Evolutionary conservation across 2,888 invertebrate genomes (phyloP).

Genomic region (Cordylochernes scorpioides): DNA sequence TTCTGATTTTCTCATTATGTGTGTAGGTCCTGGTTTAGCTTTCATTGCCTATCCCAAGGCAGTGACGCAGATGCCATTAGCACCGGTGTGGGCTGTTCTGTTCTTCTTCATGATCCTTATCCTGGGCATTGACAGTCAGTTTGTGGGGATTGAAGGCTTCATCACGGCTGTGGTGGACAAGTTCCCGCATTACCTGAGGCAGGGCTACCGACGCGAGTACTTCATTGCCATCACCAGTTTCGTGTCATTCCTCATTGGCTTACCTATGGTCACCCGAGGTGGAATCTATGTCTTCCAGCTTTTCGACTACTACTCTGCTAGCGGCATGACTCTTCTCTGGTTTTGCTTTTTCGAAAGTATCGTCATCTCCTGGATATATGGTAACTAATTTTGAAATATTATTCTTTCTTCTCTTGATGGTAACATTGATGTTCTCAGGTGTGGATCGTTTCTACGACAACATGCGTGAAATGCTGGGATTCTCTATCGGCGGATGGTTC

Average conservation of each 20-base stretch:
- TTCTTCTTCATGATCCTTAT: slow-evolving; percentile 39
- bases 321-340: slow-evolving; percentile 32
- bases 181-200: slow-evolving; percentile 27
- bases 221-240: slow-evolving; percentile 29
- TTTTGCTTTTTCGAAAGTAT: slow-evolving; percentile 42
- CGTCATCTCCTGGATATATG: slow-evolving; percentile 53
- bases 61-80: slow-evolving; percentile 31
- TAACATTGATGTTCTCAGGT: no score
- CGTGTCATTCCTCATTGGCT: slow-evolving; percentile 30
- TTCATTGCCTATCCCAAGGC: slow-evolving; percentile 35
- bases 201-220: slow-evolving; percentile 26
- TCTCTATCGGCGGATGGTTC: slow-evolving; percentile 28
- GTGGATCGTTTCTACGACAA: slow-evolving; percentile 47
- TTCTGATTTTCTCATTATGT: no score
- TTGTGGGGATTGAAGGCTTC: slow-evolving; percentile 34
- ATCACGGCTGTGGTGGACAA: slow-evolving; percentile 33
- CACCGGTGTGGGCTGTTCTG: slow-evolving; percentile 34
- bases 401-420: no score
- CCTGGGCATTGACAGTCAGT: slow-evolving; percentile 35
- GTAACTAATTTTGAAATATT: slow-evolving; percentile 25
- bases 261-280: slow-evolving; percentile 33
- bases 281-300: slow-evolving; percentile 38
- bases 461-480: slow-evolving; percentile 51
- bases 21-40: slow-evolving; percentile 31
- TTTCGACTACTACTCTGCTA: slow-evolving; percentile 35